Base-by-base conservation (phyloP, 1,140 invertebrate species). In the Monomorium pharaonis region DNA sequence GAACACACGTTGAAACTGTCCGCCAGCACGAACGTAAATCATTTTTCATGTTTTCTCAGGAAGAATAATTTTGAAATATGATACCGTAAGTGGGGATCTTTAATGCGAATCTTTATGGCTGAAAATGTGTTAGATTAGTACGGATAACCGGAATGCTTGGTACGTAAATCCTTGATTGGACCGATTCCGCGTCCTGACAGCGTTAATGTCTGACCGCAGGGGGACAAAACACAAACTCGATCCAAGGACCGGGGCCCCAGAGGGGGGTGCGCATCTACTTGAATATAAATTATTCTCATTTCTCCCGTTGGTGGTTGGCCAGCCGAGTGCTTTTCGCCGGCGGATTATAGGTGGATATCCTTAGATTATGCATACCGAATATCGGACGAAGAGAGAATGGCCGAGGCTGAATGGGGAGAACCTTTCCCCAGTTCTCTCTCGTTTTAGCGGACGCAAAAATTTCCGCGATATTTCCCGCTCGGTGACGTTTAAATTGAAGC, bases 241-340 rank as follows among this genome's bases (percentile, higher is more conserved):
- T 56, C n/a, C 54, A 30, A 30, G 10, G 42, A n/a, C 44, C 42
- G 16, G 12, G 21, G 18, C 4, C 14, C 3, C 33, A 16, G n/a
- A 24, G 51, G n/a, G 37, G 51, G 51, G 49, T 47, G 65, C 49
- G 65, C 54, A 83, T 74, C 78, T 72, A 74, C 78, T 83, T 83
- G 78, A 83, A 83, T 83, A 74, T 83, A 83, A 83, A 83, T 83
- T 83, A 83, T 74, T 83, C 78, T 74, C 78, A 74, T 83, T 83
- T 83, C 63, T 67, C 78, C 54, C 67, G 27, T 24, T 47, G 51
- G 51, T 74, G 67, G 67, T 58, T 30, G 78, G 51, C 78, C 67
- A 60, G 16, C 33, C 47, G 1, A 44, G 78, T 58, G 67, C 67
- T 83, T 58, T 54, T 74, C 67, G 65, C 47, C 51, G 67, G 51